Conservation (phyloP, 2,113 vertebrate genomes). For the Hyla sarda region DNA sequence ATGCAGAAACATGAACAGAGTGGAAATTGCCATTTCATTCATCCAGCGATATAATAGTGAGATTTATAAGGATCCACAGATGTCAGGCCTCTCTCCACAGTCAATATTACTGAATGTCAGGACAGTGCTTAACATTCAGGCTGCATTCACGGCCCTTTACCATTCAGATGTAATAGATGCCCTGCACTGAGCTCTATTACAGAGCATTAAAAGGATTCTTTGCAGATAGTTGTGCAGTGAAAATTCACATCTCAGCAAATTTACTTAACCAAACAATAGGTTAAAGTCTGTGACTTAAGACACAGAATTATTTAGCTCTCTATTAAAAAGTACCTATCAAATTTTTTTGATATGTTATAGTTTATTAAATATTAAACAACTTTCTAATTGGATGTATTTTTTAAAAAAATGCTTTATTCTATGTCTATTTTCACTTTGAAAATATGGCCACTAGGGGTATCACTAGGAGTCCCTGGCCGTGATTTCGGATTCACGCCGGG, state of each 20-base stretch:
- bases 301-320: too few species aligned
- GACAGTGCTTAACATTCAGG: slow-evolving; percentile 7
- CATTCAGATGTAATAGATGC: not conserved
- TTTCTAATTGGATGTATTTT: too few species aligned
- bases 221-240: not conserved
- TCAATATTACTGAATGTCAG: slow-evolving; percentile 13
- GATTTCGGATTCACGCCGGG: too few species aligned
- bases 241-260: not conserved
- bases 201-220: not conserved
- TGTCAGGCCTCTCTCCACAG: not conserved
- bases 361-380: too few species aligned
- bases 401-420: too few species aligned
- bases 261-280: slow-evolving; percentile 3
- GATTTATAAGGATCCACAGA: not conserved
- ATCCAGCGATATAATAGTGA: not conserved
- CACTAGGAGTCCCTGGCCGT: too few species aligned
- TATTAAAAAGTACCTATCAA: too few species aligned
- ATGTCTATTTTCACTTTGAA: too few species aligned
- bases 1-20: not conserved
- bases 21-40: slow-evolving; percentile 6
- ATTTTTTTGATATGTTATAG: too few species aligned
- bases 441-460: too few species aligned
- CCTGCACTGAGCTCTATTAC: not conserved
- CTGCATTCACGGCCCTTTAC: not conserved
- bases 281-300: too few species aligned